Percentiles rank a stretch among this genome's conserved stretches.
phyloP scores from a whole-genome alignment of 2,888 invertebrate species.

The Tetrapedia diversipes region DNA sequence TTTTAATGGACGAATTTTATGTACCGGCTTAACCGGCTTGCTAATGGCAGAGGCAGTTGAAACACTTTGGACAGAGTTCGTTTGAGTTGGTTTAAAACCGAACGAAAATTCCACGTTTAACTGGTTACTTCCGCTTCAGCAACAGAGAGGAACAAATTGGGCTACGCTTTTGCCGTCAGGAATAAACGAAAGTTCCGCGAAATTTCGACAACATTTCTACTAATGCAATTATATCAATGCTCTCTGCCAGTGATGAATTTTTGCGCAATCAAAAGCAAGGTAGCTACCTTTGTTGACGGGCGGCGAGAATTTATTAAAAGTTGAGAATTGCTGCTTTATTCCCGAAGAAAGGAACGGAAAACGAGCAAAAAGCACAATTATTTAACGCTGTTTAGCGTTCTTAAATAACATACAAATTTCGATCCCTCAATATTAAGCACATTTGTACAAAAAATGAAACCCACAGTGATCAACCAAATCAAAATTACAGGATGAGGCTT shows the following conservation, averaged over 20 bases:
- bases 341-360: too few relatives aligned
- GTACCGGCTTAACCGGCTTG: too few relatives aligned
- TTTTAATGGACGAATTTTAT: too few relatives aligned
- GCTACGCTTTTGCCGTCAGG: not conserved
- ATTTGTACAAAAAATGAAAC: too few relatives aligned
- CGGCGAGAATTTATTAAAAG: not conserved
- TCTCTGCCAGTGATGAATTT: not conserved
- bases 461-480: too few relatives aligned
- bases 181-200: not conserved
- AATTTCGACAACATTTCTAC: constrained; percentile 9
- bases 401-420: too few relatives aligned
- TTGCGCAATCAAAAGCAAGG: not conserved
- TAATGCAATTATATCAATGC: not conserved
- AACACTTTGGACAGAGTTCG: not conserved
- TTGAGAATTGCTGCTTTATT: not conserved
- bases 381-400: too few relatives aligned
- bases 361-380: too few relatives aligned
- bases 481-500: too few relatives aligned
- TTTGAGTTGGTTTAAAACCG: not conserved
- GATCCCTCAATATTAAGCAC: too few relatives aligned
- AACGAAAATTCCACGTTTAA: not conserved
- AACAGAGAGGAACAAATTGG: not conserved
- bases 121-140: not conserved
- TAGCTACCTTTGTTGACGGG: not conserved
- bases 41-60: not conserved